A percentile compares a stretch with the other conserved stretches of the same genome.
These are phyloP conservation scores for Philopotamus ludificatus DNA, from an alignment of 1,140 invertebrate species.

Conservation along the genomic window DNA sequence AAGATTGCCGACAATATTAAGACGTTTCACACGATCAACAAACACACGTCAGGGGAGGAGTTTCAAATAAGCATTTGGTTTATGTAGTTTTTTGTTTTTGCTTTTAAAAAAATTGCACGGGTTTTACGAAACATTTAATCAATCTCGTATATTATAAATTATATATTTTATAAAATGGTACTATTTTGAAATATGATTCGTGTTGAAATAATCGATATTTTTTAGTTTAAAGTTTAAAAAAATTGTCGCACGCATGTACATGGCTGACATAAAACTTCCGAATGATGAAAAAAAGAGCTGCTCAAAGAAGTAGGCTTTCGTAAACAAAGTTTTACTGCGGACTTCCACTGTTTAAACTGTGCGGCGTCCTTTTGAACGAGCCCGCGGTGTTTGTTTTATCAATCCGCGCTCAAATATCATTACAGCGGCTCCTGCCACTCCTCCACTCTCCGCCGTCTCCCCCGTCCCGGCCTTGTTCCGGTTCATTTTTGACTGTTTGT, in stretches of 20 bases:
- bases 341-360: conserved; percentile 29
- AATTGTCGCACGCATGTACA: neutral
- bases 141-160: too few relatives aligned
- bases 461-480: neutral
- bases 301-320: conserved; percentile 32
- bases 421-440: neutral
- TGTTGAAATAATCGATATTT: neutral
- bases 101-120: too few relatives aligned
- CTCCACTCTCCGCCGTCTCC: neutral
- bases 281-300: conserved; percentile 20
- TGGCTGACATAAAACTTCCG: neutral
- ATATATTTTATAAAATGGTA: too few relatives aligned
- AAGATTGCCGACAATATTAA: conserved; percentile 29
- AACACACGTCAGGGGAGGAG: conserved; percentile 12
- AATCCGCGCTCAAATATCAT: conserved; percentile 32
- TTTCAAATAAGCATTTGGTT: too few relatives aligned
- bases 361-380: conserved; percentile 34
- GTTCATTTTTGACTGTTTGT: conserved; percentile 14
- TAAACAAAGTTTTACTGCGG: conserved; percentile 40
- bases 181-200: too few relatives aligned
- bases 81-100: too few relatives aligned
- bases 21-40: conserved; percentile 32
- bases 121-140: too few relatives aligned
- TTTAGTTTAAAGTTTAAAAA: neutral
- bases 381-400: conserved; percentile 31